Base-by-base conservation (phyloP, 2,113 vertebrate genomes). In the Brachypodius melanocephalos region DNA sequence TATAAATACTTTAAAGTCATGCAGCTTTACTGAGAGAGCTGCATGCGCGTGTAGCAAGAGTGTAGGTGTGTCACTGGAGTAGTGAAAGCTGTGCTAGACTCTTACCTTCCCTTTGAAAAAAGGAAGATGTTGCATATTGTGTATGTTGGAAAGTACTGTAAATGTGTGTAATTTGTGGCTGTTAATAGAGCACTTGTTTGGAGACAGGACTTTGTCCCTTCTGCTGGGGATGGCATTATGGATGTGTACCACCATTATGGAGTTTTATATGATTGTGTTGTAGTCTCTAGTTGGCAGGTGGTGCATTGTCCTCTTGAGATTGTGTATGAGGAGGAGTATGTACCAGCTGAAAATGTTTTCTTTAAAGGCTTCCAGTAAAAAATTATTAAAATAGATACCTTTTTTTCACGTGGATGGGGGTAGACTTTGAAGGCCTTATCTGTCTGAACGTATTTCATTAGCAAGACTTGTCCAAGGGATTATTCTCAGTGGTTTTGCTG, bases 281-380 rank as follows among this genome's bases (percentile, higher is more conserved):
- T 42, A 24, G n/a, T 57, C 49, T 82, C 8, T 26, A 15, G 38
- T 55, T 3, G 2, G 17, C 69, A 89, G 38, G 42, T 87, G 36
- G 6, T 82, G 20, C 42, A 21, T 72, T 0, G 0, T 84, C 31
- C 74, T 85, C 38, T 36, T 46, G 48, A 48, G 40, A 65, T 92
- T 3, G 2, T 95, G 57, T 14, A 11, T 14, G 21, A 38, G 57
- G 32, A 84, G 14, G 58, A 54, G 29, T 32, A 17, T 38, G 34
- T 66, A 43, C 51, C 19, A 83, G 29, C 51, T 71, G 74, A 59
- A 87, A 62, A 17, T 29, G 9, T 36, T 82, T 75, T 66, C 69
- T 86, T 72, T 58, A 69, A 92, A 73, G 26, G 29, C 31, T 69
- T 92, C 32, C 40, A 62, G 49, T 89, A 90, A 76, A 65, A 88